Percentiles rank a stretch among this genome's conserved stretches.
Conservation (phyloP, 2,888 invertebrate genomes). For the Erannis defoliaria region DNA sequence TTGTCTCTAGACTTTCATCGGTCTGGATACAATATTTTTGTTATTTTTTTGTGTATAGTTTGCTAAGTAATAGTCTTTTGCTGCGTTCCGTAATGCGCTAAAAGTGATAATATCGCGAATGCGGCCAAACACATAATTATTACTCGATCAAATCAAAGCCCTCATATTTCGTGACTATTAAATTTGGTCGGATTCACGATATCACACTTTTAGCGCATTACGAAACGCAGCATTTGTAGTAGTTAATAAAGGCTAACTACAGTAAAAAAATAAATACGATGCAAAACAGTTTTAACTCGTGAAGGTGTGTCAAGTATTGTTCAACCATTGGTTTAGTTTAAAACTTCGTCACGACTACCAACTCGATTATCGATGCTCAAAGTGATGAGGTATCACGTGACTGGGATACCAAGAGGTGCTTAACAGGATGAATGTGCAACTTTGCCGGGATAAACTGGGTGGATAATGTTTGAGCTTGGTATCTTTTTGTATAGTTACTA, state of each 20-base stretch:
- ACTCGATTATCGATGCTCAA: slow-evolving; percentile 38
- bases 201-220: no score
- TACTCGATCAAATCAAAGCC: no score
- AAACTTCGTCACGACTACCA: slow-evolving; percentile 35
- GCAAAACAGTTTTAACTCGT: background rate
- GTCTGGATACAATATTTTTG: no score
- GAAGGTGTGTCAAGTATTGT: slow-evolving; percentile 2
- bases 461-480: background rate
- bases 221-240: no score
- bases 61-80: no score
- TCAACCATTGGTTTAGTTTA: slow-evolving; percentile 24
- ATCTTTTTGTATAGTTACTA: background rate
- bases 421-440: slow-evolving; percentile 19
- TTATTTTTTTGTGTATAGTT: no score
- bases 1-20: no score
- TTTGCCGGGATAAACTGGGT: slow-evolving; percentile 11
- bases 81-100: no score
- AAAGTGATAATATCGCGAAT: no score
- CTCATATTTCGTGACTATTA: no score
- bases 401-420: slow-evolving; percentile 25
- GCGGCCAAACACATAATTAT: no score
- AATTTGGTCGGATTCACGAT: no score
- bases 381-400: slow-evolving; percentile 39
- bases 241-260: background rate
- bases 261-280: background rate